These are phyloP conservation scores for Siniperca knerii DNA, from an alignment of 2,113 vertebrate genomes.

Conservation along the genomic window DNA sequence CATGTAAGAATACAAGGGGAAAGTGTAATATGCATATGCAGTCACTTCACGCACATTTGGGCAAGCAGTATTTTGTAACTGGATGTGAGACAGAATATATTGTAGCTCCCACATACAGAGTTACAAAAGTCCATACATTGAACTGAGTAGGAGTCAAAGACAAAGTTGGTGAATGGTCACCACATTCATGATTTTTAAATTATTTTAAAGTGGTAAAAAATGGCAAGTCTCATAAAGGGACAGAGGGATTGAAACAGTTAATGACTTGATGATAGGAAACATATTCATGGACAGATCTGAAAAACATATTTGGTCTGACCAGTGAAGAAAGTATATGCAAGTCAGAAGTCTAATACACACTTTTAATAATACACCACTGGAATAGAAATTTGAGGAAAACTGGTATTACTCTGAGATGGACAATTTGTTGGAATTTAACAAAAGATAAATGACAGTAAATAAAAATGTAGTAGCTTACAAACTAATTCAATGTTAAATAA, in stretches of 20 bases:
- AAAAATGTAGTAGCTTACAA: not conserved
- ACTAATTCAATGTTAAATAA: not conserved
- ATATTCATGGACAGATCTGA: not conserved
- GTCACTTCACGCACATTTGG: not conserved
- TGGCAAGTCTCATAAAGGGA: too few species aligned
- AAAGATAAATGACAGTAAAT: not conserved
- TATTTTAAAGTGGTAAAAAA: not conserved
- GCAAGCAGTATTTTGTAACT: not conserved
- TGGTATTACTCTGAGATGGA: too few species aligned
- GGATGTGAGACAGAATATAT: not conserved
- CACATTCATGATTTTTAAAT: not conserved
- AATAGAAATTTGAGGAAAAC: too few species aligned
- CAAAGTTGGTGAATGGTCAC: not conserved
- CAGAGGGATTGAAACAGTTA: not conserved
- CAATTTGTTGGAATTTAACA: too few species aligned
- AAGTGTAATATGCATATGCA: not conserved
- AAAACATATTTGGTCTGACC: not conserved
- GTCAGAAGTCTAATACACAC: too few species aligned
- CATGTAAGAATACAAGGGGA: not conserved
- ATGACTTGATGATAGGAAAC: too few species aligned
- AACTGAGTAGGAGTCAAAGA: not conserved
- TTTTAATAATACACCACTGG: too few species aligned
- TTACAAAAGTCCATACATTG: not conserved
- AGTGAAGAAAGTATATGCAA: not conserved
- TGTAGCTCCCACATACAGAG: not conserved